Conservation (phyloP, 2,797 vertebrate species). For the Coregonus ussuriensis region DNA sequence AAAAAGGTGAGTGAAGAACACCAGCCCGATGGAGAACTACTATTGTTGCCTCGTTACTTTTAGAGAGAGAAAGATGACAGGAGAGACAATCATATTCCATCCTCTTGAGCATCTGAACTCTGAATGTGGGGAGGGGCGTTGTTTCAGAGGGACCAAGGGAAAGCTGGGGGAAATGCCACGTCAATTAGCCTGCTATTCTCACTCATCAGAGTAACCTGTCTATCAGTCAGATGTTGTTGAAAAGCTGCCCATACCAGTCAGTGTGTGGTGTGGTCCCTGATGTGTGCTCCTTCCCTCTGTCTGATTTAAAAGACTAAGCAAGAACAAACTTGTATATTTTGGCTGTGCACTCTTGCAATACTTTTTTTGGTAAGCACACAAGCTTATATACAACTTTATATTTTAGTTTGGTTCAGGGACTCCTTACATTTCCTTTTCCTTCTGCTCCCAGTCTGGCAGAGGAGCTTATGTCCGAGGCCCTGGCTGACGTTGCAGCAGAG, state of each 20-base stretch:
- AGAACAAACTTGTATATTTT: too few species aligned
- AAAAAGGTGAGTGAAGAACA: conserved; percentile 13
- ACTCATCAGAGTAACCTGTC: conserved; percentile 9
- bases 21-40: conserved; percentile 6
- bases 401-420: background rate
- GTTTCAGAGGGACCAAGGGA: conserved; percentile 14
- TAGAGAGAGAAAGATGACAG: conserved; percentile 5
- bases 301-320: too few species aligned
- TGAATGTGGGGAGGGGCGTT: conserved; percentile 1
- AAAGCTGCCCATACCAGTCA: conserved; percentile 32
- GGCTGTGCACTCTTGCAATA: background rate
- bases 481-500: conserved; percentile 85
- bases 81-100: background rate
- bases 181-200: background rate
- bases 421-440: background rate
- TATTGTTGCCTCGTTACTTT: conserved; percentile 46
- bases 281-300: background rate
- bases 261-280: conserved; percentile 14
- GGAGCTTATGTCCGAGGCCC: conserved; percentile 83
- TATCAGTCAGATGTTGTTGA: conserved; percentile 52
- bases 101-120: background rate
- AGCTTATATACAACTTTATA: background rate
- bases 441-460: conserved; percentile 83
- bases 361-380: conserved; percentile 47
- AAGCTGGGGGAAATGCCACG: background rate